These are phyloP conservation scores for Saimiri boliviensis DNA, from an alignment of 2,113 vertebrate genomes.

Conservation along the genomic window DNA sequence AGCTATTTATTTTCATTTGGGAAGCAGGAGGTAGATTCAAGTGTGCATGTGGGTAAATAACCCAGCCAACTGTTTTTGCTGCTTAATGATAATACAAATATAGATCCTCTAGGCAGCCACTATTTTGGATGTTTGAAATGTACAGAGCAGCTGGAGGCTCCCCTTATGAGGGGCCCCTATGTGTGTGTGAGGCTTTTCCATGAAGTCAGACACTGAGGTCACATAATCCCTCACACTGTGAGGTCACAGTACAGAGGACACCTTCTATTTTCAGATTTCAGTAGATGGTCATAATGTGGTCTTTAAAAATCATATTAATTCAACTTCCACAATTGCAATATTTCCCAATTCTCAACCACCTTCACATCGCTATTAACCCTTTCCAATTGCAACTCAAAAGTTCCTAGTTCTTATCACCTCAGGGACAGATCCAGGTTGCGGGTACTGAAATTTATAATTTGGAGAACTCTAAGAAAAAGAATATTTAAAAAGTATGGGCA, in stretches of 20 bases:
- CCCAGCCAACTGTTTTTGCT: slow-evolving; percentile 56
- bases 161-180: background rate
- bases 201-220: slow-evolving; percentile 32
- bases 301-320: slow-evolving; percentile 3
- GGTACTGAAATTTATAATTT: slow-evolving; percentile 5
- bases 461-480: background rate
- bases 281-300: slow-evolving; percentile 4
- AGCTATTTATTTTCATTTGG: slow-evolving; percentile 28
- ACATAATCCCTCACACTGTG: no score
- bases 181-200: background rate
- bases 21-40: slow-evolving; percentile 46
- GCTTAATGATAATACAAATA: slow-evolving; percentile 55
- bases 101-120: slow-evolving; percentile 11
- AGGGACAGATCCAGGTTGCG: background rate
- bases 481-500: slow-evolving; percentile 1
- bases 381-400: background rate
- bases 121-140: slow-evolving; percentile 59
- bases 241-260: background rate
- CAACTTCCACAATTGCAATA: background rate
- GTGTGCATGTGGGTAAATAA: slow-evolving; percentile 19
- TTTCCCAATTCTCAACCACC: background rate
- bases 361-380: background rate
- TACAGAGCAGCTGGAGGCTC: slow-evolving; percentile 42
- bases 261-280: slow-evolving; percentile 18
- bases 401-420: background rate